These are phyloP conservation scores for Cryptocheilus praepositus DNA, from an alignment of 2,888 invertebrate species.

Conservation along the genomic window DNA sequence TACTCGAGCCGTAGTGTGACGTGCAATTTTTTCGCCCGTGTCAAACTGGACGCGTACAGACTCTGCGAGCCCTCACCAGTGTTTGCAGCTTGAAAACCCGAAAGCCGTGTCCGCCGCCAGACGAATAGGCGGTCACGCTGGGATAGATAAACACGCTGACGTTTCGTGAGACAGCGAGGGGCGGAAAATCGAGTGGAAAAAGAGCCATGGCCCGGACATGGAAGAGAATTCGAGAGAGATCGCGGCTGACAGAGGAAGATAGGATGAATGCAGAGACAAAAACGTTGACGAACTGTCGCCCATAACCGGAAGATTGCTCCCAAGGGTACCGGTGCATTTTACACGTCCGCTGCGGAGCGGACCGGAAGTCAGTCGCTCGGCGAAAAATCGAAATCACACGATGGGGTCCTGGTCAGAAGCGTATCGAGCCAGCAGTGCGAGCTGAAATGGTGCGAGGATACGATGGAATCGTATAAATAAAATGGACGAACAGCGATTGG, in stretches of 20 bases:
- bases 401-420: conserved; percentile 10
- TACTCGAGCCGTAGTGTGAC: not conserved
- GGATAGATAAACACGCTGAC: conserved; percentile 11
- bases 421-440: no score
- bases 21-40: conserved; percentile 1
- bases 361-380: conserved; percentile 22
- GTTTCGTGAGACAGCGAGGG: conserved; percentile 1
- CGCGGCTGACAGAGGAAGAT: not conserved
- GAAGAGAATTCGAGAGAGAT: conserved; percentile 6
- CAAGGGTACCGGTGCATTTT: conserved; percentile 24
- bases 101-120: conserved; percentile 13
- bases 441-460: no score
- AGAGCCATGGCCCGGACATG: not conserved
- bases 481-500: no score
- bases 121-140: conserved; percentile 11
- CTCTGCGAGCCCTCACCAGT: not conserved
- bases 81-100: conserved; percentile 5
- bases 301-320: conserved; percentile 39
- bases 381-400: conserved; percentile 34
- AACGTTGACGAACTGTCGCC: conserved; percentile 39
- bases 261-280: conserved; percentile 24
- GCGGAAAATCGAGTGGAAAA: not conserved
- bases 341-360: not conserved
- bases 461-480: no score
- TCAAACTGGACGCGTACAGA: not conserved